phyloP scores from a whole-genome alignment of 1,140 invertebrate genomes.

The Drosophila navojoa region DNA sequence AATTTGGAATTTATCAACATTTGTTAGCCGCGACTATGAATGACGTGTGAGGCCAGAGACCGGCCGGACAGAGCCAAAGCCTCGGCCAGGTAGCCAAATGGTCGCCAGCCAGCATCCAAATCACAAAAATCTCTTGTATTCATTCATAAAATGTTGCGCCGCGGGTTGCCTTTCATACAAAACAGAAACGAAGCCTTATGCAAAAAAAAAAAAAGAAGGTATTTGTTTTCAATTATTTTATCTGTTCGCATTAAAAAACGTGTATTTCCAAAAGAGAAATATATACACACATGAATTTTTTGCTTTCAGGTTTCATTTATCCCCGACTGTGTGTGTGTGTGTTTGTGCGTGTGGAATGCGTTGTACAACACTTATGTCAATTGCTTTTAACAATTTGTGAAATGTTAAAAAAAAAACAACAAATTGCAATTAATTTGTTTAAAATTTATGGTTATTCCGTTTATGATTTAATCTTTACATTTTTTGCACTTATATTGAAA shows the following conservation, averaged over 20 bases:
- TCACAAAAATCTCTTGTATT: slow-evolving; percentile 24
- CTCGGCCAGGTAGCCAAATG: slow-evolving; percentile 33
- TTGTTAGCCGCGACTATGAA: slow-evolving; percentile 79
- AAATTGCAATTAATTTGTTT: slow-evolving; percentile 5
- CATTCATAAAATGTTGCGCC: slow-evolving; percentile 46
- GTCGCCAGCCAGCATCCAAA: slow-evolving; percentile 12
- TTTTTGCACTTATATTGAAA: no score
- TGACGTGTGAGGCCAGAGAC: slow-evolving; percentile 61
- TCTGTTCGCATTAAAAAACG: neutral
- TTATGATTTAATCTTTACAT: neutral
- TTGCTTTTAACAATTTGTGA: slow-evolving; percentile 32
- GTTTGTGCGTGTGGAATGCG: slow-evolving; percentile 16
- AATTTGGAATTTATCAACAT: slow-evolving; percentile 80
- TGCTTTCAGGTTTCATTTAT: slow-evolving; percentile 5
- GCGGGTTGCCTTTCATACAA: slow-evolving; percentile 27
- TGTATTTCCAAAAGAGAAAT: slow-evolving; percentile 18
- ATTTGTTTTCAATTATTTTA: slow-evolving; percentile 48
- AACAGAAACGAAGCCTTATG: slow-evolving; percentile 4
- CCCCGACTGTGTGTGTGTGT: neutral
- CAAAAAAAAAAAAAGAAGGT: slow-evolving; percentile 33
- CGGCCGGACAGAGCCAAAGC: slow-evolving; percentile 11
- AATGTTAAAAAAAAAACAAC: neutral
- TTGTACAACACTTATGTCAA: slow-evolving; percentile 28
- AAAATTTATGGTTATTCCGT: neutral
- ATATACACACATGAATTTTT: no score